phyloP scores from a whole-genome alignment of 2,888 invertebrate species.

The Lepidocyrtoides sp. region DNA sequence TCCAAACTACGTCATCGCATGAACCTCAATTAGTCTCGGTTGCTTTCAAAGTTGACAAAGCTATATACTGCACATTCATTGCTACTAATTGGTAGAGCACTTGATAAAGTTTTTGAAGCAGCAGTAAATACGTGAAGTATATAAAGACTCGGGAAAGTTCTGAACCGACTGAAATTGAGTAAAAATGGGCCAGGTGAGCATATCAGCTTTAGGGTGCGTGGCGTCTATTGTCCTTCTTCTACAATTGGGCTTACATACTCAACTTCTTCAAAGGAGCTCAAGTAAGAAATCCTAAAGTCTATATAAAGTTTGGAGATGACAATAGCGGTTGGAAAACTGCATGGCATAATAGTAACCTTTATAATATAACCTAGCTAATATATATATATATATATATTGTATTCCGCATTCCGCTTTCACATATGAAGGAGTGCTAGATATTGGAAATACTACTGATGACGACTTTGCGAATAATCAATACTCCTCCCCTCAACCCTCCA shows the following conservation, averaged over 20 bases:
- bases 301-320: no score
- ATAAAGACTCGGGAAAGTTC: not conserved
- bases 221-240: constrained; percentile 53
- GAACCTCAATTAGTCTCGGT: not conserved
- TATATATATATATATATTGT: no score
- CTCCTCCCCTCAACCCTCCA: not conserved
- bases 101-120: not conserved
- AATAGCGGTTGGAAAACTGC: no score
- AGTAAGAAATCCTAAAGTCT: no score
- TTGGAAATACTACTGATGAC: constrained; percentile 26
- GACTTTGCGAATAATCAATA: not conserved
- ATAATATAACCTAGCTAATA: no score
- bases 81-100: not conserved
- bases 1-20: not conserved
- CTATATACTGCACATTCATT: not conserved
- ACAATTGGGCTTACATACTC: constrained; percentile 61
- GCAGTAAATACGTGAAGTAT: no score
- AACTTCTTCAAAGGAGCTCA: constrained; percentile 42
- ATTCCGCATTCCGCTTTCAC: not conserved
- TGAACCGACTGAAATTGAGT: not conserved
- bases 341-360: no score
- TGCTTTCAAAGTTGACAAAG: not conserved
- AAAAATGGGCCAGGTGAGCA: constrained; percentile 52
- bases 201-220: constrained; percentile 44
- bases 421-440: not conserved